These are phyloP conservation scores for Harlomillsia oculata DNA, from an alignment of 1,140 invertebrate genomes.

Conservation along the genomic window DNA sequence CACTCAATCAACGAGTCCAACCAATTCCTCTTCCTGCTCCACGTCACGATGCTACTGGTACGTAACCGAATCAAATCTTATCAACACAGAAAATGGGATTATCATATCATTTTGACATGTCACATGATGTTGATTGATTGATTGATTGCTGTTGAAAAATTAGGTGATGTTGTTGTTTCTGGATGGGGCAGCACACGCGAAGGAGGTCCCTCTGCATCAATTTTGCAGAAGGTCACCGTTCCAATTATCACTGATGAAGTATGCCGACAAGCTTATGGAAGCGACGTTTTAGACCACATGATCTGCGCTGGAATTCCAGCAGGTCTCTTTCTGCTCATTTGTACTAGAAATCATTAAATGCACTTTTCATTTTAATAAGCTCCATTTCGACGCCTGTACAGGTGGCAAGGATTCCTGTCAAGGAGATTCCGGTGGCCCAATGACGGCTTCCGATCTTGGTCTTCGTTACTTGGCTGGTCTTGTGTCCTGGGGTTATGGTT, in stretches of 20 bases:
- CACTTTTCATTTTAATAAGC: too few relatives aligned
- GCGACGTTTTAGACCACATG: not conserved
- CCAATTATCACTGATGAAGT: not conserved
- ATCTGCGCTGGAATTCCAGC: not conserved
- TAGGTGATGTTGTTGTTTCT: not conserved
- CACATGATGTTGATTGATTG: too few relatives aligned
- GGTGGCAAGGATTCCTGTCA: slow-evolving; percentile 20
- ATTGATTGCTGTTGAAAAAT: too few relatives aligned
- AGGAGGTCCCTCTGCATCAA: not conserved
- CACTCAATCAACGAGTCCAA: not conserved
- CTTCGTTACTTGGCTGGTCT: slow-evolving; percentile 1
- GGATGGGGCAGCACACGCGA: not conserved
- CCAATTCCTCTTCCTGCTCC: not conserved
- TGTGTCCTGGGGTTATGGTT: slow-evolving; percentile 15
- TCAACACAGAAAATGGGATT: too few relatives aligned
- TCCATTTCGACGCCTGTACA: too few relatives aligned
- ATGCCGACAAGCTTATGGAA: not conserved
- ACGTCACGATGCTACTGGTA: not conserved
- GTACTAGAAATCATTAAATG: too few relatives aligned
- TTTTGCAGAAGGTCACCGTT: not conserved
- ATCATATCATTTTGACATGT: too few relatives aligned
- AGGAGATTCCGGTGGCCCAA: slow-evolving; percentile 14
- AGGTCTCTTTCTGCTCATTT: too few relatives aligned
- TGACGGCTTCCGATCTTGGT: not conserved
- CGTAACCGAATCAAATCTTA: too few relatives aligned